A percentile compares a stretch with the other conserved stretches of the same genome.
These are phyloP conservation scores for Apotomis betuletana DNA, from an alignment of 2,888 invertebrate genomes.

Conservation along the genomic window DNA sequence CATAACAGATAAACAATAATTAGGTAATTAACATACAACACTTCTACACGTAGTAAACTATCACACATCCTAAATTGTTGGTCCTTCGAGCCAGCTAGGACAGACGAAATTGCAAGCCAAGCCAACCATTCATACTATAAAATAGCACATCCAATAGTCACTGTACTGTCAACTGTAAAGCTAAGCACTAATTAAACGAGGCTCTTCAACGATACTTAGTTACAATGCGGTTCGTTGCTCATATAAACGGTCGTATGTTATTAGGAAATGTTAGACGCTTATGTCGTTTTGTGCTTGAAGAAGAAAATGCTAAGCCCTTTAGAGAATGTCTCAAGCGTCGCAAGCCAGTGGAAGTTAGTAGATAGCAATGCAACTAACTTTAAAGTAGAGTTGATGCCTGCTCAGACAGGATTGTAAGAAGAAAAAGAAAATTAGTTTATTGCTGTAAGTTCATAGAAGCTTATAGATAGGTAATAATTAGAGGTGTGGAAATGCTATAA, in stretches of 20 bases:
- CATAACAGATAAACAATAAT: no score
- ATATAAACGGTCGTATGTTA: not conserved
- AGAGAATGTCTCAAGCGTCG: constrained; percentile 1
- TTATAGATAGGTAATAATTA: no score
- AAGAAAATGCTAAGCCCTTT: not conserved
- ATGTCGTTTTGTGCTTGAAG: not conserved
- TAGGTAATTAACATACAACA: no score
- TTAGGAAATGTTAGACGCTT: not conserved
- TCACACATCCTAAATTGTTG: no score
- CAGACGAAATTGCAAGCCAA: no score
- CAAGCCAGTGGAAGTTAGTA: constrained; percentile 6
- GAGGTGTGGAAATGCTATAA: no score
- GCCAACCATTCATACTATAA: no score
- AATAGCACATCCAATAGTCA: not conserved
- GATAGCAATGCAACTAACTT: constrained; percentile 42
- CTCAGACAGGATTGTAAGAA: constrained; percentile 58
- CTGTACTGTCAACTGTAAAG: not conserved
- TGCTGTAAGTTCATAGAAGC: not conserved
- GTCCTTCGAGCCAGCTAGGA: no score
- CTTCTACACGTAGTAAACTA: no score
- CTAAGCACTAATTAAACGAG: constrained; percentile 4
- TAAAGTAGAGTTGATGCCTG: constrained; percentile 50
- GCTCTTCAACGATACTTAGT: not conserved
- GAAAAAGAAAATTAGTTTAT: constrained; percentile 12
- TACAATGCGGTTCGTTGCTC: not conserved